phyloP scores from a whole-genome alignment of 2,113 vertebrate species.

The Girardinichthys multiradiatus region DNA sequence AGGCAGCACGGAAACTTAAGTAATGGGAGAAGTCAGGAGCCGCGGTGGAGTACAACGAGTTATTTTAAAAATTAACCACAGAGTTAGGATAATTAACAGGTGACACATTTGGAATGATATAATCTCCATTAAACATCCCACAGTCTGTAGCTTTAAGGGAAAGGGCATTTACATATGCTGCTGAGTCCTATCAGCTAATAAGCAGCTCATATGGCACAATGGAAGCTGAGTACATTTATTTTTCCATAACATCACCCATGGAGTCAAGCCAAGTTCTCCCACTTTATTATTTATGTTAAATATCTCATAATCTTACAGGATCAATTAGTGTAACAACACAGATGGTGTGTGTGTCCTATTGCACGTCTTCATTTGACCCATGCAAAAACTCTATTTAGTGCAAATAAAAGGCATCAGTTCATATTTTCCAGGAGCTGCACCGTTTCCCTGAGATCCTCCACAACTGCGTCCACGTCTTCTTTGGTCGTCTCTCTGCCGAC shows the following conservation, averaged over 20 bases:
- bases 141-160: slow-evolving; percentile 3
- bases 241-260: slow-evolving; percentile 42
- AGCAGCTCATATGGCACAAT: slow-evolving; percentile 50
- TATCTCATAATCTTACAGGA: slow-evolving; percentile 44
- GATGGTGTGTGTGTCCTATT: slow-evolving; percentile 2
- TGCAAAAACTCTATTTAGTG: not conserved
- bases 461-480: slow-evolving; percentile 85
- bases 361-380: slow-evolving; percentile 24
- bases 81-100: not conserved
- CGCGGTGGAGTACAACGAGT: slow-evolving; percentile 50
- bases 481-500: slow-evolving; percentile 86
- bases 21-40: slow-evolving; percentile 71
- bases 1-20: slow-evolving; percentile 71
- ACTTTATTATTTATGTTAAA: slow-evolving; percentile 61
- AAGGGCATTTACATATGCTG: not conserved
- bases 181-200: slow-evolving; percentile 43
- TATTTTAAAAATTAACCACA: slow-evolving; percentile 50
- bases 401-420: slow-evolving; percentile 46
- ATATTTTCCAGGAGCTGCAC: slow-evolving; percentile 80
- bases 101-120: not conserved
- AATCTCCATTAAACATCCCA: slow-evolving; percentile 1
- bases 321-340: slow-evolving; percentile 11
- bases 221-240: slow-evolving; percentile 43
- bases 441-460: slow-evolving; percentile 87
- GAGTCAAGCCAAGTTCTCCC: slow-evolving; percentile 27